Conservation (phyloP, 1,140 invertebrate species). For the Asbolus verrucosus region DNA sequence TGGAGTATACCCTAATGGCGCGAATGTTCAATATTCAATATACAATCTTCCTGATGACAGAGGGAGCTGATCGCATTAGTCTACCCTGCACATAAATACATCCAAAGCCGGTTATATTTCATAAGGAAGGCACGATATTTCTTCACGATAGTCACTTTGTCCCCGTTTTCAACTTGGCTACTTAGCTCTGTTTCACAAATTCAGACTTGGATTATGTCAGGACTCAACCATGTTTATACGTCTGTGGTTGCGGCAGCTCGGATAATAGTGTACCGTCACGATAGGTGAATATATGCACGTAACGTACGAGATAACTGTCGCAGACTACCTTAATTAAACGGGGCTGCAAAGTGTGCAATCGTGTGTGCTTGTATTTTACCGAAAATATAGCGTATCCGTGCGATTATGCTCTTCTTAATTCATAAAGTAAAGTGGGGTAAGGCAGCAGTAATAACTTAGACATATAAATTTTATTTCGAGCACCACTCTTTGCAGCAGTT, state of each 20-base stretch:
- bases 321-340: slow-evolving; percentile 41
- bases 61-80: slow-evolving; percentile 26
- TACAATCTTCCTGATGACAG: slow-evolving; percentile 3
- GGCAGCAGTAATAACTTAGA: too few relatives aligned
- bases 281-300: slow-evolving; percentile 45
- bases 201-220: background rate
- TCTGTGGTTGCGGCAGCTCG: slow-evolving; percentile 28
- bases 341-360: slow-evolving; percentile 7
- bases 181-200: too few relatives aligned
- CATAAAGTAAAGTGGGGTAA: too few relatives aligned
- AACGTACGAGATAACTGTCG: slow-evolving; percentile 50
- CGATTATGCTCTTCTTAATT: too few relatives aligned
- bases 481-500: too few relatives aligned
- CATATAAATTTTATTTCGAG: too few relatives aligned
- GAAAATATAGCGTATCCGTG: slow-evolving; percentile 1
- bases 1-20: slow-evolving; percentile 31
- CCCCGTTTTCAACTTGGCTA: background rate
- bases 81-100: slow-evolving; percentile 13
- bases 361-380: slow-evolving; percentile 11
- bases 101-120: slow-evolving; percentile 18
- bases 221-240: slow-evolving; percentile 13
- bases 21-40: slow-evolving; percentile 33
- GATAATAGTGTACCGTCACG: slow-evolving; percentile 50
- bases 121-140: slow-evolving; percentile 9
- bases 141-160: slow-evolving; percentile 2